These are phyloP conservation scores for Drusus annulatus DNA, from an alignment of 1,140 invertebrate genomes.

Conservation along the genomic window DNA sequence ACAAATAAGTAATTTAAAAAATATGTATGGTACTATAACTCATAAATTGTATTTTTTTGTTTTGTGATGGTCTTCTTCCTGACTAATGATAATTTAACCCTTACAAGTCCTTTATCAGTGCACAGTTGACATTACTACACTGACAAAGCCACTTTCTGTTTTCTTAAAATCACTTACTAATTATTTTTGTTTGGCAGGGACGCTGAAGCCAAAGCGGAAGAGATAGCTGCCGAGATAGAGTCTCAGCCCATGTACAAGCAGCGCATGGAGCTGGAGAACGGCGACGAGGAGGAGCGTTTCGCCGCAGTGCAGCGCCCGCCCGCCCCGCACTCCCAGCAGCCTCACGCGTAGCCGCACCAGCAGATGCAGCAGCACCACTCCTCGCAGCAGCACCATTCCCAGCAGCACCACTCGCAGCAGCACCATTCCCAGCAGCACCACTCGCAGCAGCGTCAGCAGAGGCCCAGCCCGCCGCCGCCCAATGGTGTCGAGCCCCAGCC, in stretches of 20 bases:
- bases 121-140: no score
- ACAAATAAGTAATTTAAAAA: no score
- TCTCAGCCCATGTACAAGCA: conserved; percentile 84
- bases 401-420: conserved; percentile 55
- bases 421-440: conserved; percentile 40
- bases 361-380: conserved; percentile 60
- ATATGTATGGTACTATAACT: no score
- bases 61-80: no score
- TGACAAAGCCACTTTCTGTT: no score
- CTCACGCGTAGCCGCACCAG: conserved; percentile 46
- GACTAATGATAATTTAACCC: no score
- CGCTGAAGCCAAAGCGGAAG: conserved; percentile 86
- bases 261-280: conserved; percentile 90
- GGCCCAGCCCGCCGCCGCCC: conserved; percentile 24
- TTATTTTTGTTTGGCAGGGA: conserved; percentile 68
- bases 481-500: conserved; percentile 45
- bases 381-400: conserved; percentile 61
- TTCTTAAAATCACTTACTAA: no score
- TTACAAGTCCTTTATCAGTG: no score
- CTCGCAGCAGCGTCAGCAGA: conserved; percentile 28
- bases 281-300: conserved; percentile 90
- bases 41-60: no score
- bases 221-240: conserved; percentile 93
- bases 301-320: conserved; percentile 78
- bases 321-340: conserved; percentile 61